phyloP scores from a whole-genome alignment of 2,888 invertebrate genomes.

The Ormyrus thymus region DNA sequence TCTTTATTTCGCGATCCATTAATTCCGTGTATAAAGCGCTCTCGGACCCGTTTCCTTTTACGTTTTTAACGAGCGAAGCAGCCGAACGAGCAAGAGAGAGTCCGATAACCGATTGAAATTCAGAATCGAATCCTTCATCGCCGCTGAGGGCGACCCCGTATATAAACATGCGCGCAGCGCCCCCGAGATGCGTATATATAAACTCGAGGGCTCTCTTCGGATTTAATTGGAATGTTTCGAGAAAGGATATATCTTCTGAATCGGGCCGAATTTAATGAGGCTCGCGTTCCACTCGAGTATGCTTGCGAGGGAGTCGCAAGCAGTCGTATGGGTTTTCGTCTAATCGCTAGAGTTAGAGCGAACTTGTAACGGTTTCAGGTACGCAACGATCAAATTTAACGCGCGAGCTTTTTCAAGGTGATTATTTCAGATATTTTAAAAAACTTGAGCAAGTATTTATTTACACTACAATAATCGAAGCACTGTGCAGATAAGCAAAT shows the following conservation, averaged over 20 bases:
- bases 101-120: conserved; percentile 55
- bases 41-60: conserved; percentile 44
- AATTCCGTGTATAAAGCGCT: conserved; percentile 46
- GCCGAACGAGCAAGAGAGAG: neutral
- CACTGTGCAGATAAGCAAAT: too few species aligned
- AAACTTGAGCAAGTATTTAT: too few species aligned
- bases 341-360: too few species aligned
- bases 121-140: conserved; percentile 56
- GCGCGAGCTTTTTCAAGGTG: too few species aligned
- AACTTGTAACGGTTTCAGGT: too few species aligned
- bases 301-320: too few species aligned
- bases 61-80: conserved; percentile 48
- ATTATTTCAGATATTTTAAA: too few species aligned
- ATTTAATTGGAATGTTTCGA: conserved; percentile 58
- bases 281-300: conserved; percentile 32
- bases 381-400: too few species aligned
- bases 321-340: too few species aligned
- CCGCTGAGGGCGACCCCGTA: conserved; percentile 15
- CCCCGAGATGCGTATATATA: neutral
- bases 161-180: neutral
- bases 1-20: conserved; percentile 49
- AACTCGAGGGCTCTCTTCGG: conserved; percentile 14
- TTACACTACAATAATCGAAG: too few species aligned
- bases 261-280: conserved; percentile 58
- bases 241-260: conserved; percentile 48